Base-by-base conservation (phyloP, 1,140 invertebrate species). In the Oreohelix idahoensis region DNA sequence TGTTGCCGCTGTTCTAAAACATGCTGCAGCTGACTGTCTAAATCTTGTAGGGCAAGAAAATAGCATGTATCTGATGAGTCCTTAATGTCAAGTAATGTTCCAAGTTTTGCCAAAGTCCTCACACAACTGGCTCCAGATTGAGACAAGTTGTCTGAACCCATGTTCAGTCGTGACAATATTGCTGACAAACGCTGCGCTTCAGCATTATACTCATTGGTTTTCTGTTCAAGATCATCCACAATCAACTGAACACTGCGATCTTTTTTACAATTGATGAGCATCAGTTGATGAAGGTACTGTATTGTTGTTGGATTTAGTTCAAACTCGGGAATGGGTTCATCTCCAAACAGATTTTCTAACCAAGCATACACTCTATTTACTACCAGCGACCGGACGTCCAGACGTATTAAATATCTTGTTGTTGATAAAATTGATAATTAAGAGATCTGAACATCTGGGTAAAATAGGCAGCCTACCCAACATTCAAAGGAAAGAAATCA, bases 21-120 rank as follows among this genome's bases (percentile, higher is more conserved):
- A 32, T 76, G 11, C 35, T 70, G 35, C 26, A 79, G 15, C 74
- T 86, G 86, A 79, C 85, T 78, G 5, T 88, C 83, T 42, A 89
- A 74, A 77, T 87, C 77, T 66, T 85, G 84, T 17, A 89, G 71
- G 20, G 84, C 86, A n/a, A 89, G 63, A 77, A 86, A 70, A 53
- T 83, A 88, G 76, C 85, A 88, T 10, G 87, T 87, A 81, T 88
- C 86, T 39, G 87, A 84, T 29, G 86, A 63, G 79, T 89, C 88
- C 58, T 84, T 87, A 8, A 86, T 84, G 29, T 88, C 71, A 23
- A 89, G 76, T 5, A 87, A 78, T 36, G 86, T 75, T 26, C 87
- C 88, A 8, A 89, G 83, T 74, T 87, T 87, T 45, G 86, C 85
- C 39, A 89, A 73, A 35, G 84, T 87, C 17, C 86, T 79, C 8